A percentile compares a stretch with the other conserved stretches of the same genome.
Conservation (phyloP, 2,113 vertebrate genomes). For the Siphamia tubifer region DNA sequence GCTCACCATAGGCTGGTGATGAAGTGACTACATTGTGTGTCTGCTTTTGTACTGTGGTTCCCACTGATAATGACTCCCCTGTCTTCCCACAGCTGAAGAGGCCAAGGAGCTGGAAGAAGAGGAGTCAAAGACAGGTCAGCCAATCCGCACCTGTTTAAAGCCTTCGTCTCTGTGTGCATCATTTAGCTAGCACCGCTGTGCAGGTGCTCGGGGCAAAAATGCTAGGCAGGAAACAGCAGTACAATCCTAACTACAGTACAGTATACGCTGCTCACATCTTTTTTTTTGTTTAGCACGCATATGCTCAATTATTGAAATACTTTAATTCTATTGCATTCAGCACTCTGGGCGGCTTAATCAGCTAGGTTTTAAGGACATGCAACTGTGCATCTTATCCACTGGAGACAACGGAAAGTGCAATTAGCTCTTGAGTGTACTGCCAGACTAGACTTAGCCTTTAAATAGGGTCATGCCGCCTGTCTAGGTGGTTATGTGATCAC, state of each 20-base stretch:
- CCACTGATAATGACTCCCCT: conserved; percentile 58
- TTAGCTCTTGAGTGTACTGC: background rate
- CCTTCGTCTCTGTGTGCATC: background rate
- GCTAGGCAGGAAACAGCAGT: background rate
- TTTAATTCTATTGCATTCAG: background rate
- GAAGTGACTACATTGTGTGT: conserved; percentile 46
- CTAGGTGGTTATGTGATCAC: too few species aligned
- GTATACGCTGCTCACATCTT: too few species aligned
- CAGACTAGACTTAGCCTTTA: background rate
- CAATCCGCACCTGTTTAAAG: conserved; percentile 35
- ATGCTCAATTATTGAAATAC: background rate
- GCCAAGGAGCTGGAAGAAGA: conserved; percentile 87
- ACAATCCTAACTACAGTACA: too few species aligned
- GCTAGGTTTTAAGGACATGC: background rate
- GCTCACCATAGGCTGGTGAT: conserved; percentile 55
- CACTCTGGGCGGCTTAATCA: background rate
- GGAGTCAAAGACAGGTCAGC: conserved; percentile 88
- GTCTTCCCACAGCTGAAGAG: conserved; percentile 81
- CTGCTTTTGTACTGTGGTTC: conserved; percentile 37
- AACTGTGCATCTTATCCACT: background rate
- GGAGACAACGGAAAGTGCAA: background rate
- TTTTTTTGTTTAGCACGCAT: background rate
- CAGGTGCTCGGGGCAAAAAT: background rate
- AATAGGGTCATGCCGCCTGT: background rate
- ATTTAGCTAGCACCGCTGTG: background rate